Percentiles rank a stretch among this genome's conserved stretches.
Conservation (phyloP, 2,113 vertebrate genomes). For the Rhodinocichla rosea region DNA sequence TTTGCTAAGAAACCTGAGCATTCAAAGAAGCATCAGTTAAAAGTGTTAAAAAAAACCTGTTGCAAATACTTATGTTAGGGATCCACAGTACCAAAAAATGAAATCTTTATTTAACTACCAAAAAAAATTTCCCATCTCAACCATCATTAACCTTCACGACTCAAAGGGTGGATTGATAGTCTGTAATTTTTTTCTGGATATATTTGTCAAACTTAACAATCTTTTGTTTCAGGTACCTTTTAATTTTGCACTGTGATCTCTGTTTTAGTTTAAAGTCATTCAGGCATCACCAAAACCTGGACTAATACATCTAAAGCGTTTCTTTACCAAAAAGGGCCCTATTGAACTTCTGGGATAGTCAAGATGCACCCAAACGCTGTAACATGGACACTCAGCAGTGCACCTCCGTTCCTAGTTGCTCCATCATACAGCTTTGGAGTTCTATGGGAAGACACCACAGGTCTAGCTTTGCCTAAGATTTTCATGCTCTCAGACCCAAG, state of each 20-base stretch:
- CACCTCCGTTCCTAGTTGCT: neutral
- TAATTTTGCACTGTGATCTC: neutral
- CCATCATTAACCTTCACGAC: neutral
- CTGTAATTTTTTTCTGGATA: neutral
- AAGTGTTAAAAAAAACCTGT: neutral
- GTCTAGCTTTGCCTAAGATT: neutral
- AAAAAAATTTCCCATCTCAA: neutral
- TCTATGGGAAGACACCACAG: neutral
- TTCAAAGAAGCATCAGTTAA: neutral
- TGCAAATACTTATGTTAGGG: neutral
- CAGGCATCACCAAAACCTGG: neutral
- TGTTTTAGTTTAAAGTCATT: neutral
- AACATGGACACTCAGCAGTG: neutral
- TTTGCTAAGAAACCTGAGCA: neutral
- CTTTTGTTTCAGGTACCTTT: neutral
- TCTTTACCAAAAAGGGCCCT: neutral
- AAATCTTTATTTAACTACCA: neutral
- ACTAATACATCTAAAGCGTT: neutral
- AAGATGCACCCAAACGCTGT: neutral
- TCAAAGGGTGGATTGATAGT: neutral
- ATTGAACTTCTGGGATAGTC: neutral
- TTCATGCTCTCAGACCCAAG: neutral
- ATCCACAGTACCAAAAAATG: neutral
- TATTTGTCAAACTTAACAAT: neutral
- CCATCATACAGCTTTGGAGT: neutral